Percentiles rank a stretch among this genome's conserved stretches.
phyloP scores from a whole-genome alignment of 1,140 invertebrate genomes.

The Pseudomyrmex pallidus region DNA sequence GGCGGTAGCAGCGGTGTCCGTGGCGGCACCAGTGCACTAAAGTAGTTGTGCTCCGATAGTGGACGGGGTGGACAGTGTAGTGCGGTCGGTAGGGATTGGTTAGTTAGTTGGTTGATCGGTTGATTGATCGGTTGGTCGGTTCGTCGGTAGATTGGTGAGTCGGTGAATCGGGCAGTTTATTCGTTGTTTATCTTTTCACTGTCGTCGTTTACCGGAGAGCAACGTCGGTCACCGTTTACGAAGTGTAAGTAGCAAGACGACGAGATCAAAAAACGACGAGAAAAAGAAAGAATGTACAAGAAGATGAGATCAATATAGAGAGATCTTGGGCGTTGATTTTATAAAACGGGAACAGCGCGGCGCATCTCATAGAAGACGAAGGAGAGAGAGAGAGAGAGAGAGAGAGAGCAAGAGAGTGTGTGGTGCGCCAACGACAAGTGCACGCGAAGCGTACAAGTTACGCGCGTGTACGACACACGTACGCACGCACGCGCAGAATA shows the following conservation, averaged over 20 bases:
- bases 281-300: neutral
- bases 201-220: constrained; percentile 21
- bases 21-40: constrained; percentile 58
- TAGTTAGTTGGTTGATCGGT: constrained; percentile 63
- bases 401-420: constrained; percentile 1
- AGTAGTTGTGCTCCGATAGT: constrained; percentile 68
- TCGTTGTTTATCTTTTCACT: constrained; percentile 48
- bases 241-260: constrained; percentile 3
- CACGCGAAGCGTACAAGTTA: constrained; percentile 32
- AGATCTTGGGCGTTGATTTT: constrained; percentile 54
- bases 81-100: constrained; percentile 62
- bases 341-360: constrained; percentile 27
- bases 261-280: neutral
- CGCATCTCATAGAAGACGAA: constrained; percentile 8
- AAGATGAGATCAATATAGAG: constrained; percentile 47
- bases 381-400: neutral
- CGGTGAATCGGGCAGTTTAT: constrained; percentile 26
- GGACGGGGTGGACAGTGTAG: constrained; percentile 68
- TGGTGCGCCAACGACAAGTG: constrained; percentile 24
- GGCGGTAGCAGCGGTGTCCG: constrained; percentile 52
- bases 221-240: constrained; percentile 3
- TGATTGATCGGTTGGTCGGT: constrained; percentile 57
- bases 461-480: neutral
- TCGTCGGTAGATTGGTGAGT: constrained; percentile 44
- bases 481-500: neutral